Percentiles rank a stretch among this genome's conserved stretches.
Evolutionary conservation across 2,797 vertebrate genomes (phyloP).

Genomic region (Lithobates sylvaticus): DNA sequence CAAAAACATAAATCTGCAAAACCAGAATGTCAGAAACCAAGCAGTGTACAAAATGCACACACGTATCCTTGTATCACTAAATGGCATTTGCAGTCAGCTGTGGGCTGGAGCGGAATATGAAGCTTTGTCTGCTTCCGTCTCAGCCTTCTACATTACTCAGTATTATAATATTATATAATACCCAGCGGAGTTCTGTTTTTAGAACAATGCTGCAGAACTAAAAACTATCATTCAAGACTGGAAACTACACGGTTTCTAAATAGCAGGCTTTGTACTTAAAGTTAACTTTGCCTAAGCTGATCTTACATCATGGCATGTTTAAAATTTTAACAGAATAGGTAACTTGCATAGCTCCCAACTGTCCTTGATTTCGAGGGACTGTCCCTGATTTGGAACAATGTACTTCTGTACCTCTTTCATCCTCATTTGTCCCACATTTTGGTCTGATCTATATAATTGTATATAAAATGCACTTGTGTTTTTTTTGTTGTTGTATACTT

Average conservation of each 20-base stretch:
- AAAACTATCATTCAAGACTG: not conserved
- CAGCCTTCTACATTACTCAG: not conserved
- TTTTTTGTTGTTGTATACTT: no score
- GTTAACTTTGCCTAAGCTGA: not conserved
- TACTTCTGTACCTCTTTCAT: no score
- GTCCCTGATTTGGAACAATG: no score
- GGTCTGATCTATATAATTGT: no score
- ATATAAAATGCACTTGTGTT: no score
- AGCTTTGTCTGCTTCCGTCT: not conserved
- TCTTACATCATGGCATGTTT: no score
- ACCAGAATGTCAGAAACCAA: not conserved
- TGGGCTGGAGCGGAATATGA: not conserved
- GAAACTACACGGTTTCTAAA: no score
- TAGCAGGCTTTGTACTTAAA: not conserved
- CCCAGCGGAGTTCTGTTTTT: not conserved
- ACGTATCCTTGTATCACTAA: not conserved
- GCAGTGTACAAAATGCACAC: not conserved
- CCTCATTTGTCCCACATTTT: no score
- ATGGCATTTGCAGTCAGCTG: not conserved
- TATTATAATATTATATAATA: constrained; percentile 6
- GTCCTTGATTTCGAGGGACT: no score
- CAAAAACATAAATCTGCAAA: not conserved
- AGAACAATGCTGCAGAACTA: not conserved
- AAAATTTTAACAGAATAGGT: no score
- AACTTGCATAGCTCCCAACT: no score